Base-by-base conservation (phyloP, 2,888 invertebrate species). In the Troglohyphantes excavatus region DNA sequence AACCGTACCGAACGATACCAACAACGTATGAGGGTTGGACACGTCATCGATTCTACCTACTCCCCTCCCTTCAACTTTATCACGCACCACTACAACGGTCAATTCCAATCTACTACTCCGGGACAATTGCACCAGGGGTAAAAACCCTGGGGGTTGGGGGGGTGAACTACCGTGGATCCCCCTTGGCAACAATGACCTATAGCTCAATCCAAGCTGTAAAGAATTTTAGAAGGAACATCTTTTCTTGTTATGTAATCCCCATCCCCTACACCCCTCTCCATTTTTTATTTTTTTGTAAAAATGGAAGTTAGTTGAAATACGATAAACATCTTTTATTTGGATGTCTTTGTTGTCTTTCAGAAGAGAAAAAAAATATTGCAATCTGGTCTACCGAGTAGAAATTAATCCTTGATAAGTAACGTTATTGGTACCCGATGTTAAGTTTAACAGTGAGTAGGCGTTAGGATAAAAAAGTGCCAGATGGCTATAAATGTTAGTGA, bases 41-140 rank as follows among this genome's bases (percentile, higher is more conserved):
- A 89, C 88, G 88, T 82, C 88, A 89, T 89, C 82, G 76, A 89
- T 75, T 89, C 65, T 82, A 89, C 82, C 88, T 76, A 67, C 53
- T 46, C 13, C 46, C 86, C 79, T 39, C 70, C 26, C 21, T 75
- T 82, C 63, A 82, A 82, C 88, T 89, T 89, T 68, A 89, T 82
- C 82, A 89, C 82, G 88, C 82, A 43, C 75, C 88, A 73, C 88
- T 89, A 82, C 43, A 82, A 83, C 88, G 82, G 88, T 82, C 88
- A 89, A 89, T 89, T 81, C 68, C 82, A 43, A 89, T 89, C 65
- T 59, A 68, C 88, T 67, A 68, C 63, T 39, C 75, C 13, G 68
- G 72, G 82, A 82, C 82, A 82, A 89, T 89, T 89, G 88, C 76
- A 68, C 59, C 81, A n/a, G 75, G 82, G 39, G 27, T 23, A 75